Evolutionary conservation across 2,888 invertebrate species (phyloP).

Genomic region (Amphimallon solstitiale): DNA sequence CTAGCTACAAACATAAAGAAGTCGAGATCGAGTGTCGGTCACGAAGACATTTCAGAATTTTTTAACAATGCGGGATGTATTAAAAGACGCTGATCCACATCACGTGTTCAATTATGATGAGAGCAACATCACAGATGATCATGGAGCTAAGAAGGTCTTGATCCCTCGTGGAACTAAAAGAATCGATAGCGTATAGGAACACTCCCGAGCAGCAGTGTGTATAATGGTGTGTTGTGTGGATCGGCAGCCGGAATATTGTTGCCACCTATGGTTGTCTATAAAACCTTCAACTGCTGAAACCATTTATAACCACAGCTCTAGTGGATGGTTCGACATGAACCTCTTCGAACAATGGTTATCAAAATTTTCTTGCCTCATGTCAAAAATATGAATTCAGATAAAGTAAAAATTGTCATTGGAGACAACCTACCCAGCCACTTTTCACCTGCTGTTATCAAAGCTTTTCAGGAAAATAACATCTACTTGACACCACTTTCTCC

Average conservation of each 20-base stretch:
- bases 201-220: not conserved
- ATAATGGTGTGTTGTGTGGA: no score
- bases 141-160: no score
- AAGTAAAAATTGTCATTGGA: slow-evolving; percentile 47
- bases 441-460: slow-evolving; percentile 43
- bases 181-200: not conserved
- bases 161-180: no score
- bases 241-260: not conserved
- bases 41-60: no score
- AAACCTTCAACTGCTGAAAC: no score
- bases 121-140: no score
- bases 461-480: slow-evolving; percentile 27
- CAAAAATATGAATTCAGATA: slow-evolving; percentile 6
- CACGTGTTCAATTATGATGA: not conserved
- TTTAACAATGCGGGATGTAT: no score
- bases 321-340: slow-evolving; percentile 40
- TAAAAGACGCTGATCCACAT: not conserved
- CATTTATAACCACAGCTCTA: no score
- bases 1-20: no score
- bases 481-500: slow-evolving; percentile 35
- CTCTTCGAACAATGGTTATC: slow-evolving; percentile 41
- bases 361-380: slow-evolving; percentile 34
- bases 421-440: slow-evolving; percentile 50
- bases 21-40: no score
- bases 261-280: no score